Base-by-base conservation (phyloP, 35 echinoderm and acorn worm species). In the Acanthaster planci region DNA sequence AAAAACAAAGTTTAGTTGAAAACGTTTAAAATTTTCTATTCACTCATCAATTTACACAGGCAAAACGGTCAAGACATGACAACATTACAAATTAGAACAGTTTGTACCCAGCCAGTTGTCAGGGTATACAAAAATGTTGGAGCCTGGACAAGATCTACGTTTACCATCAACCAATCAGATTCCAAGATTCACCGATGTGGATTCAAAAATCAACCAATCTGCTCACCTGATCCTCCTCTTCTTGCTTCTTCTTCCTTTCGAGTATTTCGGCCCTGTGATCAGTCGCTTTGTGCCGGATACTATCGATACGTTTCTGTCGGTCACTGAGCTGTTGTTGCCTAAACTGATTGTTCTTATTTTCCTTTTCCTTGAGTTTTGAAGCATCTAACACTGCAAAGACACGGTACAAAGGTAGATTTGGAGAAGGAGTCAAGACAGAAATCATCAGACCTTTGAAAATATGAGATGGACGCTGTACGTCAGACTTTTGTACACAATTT, bases 371-470 rank as follows among this genome's bases (percentile, higher is more conserved):
- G 21, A 76, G 79, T 89, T 89, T 89, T 27, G 87, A 89, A 10
- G 87, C 87, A 55, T 89, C 87, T 83, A 89, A 77, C 26, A 89
- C 87, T 89, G 80, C 18, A 59, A 54, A 5, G 64, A n/a, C n/a
- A n/a, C n/a, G n/a, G n/a, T n/a, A n/a, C n/a, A n/a, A n/a, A n/a
- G n/a, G n/a, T n/a, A n/a, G n/a, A n/a, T n/a, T n/a, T n/a, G n/a
- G n/a, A n/a, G n/a, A n/a, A n/a, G n/a, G n/a, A n/a, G n/a, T n/a
- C n/a, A n/a, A n/a, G n/a, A n/a, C n/a, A n/a, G n/a, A n/a, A n/a
- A n/a, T n/a, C n/a, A n/a, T n/a, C n/a, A n/a, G n/a, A n/a, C n/a
- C n/a, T n/a, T n/a, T n/a, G n/a, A n/a, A n/a, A n/a, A n/a, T n/a
- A n/a, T n/a, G n/a, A n/a, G n/a, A n/a, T n/a, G n/a, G n/a, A n/a